A percentile compares a stretch with the other conserved stretches of the same genome.
Conservation (phyloP, 2,113 vertebrate genomes). For the Antigone vipio region DNA sequence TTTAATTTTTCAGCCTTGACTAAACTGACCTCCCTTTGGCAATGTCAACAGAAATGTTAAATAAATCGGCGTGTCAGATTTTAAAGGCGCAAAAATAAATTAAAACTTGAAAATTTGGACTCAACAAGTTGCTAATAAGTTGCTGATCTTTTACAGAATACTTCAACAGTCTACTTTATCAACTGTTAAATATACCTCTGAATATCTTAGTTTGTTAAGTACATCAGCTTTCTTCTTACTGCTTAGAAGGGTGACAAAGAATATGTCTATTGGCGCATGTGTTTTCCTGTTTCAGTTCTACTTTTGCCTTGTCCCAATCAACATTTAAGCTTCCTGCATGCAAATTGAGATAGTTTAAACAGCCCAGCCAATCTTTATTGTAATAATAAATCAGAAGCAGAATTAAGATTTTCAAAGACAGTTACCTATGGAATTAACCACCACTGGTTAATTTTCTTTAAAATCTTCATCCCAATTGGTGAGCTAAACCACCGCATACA, state of each 20-base stretch:
- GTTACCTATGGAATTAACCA: not conserved
- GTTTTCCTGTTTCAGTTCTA: not conserved
- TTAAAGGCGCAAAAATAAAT: not conserved
- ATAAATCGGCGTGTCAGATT: not conserved
- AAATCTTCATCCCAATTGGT: not conserved
- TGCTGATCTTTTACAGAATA: not conserved
- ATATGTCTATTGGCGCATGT: rapidly evolving
- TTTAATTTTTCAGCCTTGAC: not conserved
- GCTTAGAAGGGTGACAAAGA: not conserved
- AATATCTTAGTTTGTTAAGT: not conserved
- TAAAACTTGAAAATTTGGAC: not conserved
- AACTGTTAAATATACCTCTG: not conserved
- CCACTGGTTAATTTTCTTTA: not conserved
- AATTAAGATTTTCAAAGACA: not conserved
- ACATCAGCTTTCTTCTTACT: not conserved
- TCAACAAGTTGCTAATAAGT: not conserved
- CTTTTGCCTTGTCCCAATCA: not conserved
- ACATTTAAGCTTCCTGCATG: not conserved
- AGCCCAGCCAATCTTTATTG: not conserved
- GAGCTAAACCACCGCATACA: not conserved
- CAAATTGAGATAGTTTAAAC: not conserved
- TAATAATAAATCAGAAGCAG: not conserved
- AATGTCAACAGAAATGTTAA: not conserved
- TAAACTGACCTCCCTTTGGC: not conserved
- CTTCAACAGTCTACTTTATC: not conserved